phyloP scores from a whole-genome alignment of 2,888 invertebrate genomes.

The Conus canariensis region DNA sequence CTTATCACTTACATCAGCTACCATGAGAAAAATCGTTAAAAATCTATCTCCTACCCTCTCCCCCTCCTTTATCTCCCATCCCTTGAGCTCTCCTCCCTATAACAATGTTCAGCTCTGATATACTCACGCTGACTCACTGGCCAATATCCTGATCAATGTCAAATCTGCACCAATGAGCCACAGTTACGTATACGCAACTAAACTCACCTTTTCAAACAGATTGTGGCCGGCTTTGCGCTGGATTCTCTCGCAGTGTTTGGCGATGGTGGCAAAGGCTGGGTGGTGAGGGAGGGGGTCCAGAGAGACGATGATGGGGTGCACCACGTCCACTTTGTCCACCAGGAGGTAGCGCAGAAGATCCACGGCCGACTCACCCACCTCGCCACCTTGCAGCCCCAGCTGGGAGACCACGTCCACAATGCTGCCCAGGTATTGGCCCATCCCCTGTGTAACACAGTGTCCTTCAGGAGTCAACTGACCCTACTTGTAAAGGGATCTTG shows the following conservation, averaged over 20 bases:
- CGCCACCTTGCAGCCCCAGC: slow-evolving; percentile 47
- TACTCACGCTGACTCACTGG: no score
- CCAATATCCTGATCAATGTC: no score
- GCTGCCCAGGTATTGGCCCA: slow-evolving; percentile 68
- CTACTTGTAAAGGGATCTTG: no score
- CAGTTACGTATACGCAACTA: no score
- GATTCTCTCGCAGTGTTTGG: slow-evolving; percentile 10
- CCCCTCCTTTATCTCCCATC: no score
- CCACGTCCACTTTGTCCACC: slow-evolving; percentile 59
- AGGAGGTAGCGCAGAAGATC: slow-evolving; percentile 61
- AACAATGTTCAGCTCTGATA: no score
- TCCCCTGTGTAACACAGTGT: slow-evolving; percentile 59
- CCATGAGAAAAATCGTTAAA: no score
- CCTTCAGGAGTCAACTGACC: no score
- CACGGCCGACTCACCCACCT: slow-evolving; percentile 55
- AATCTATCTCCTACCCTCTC: no score
- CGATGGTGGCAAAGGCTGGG: slow-evolving; percentile 49
- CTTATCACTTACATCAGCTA: no score
- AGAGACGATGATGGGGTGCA: slow-evolving; percentile 56
- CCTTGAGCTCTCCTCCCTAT: no score
- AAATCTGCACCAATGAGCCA: no score
- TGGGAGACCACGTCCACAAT: slow-evolving; percentile 63
- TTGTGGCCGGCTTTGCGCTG: slow-evolving; percentile 8
- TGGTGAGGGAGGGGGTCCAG: slow-evolving; percentile 46
- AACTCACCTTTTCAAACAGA: not conserved